phyloP scores from a whole-genome alignment of 2,113 vertebrate species.

The Aleadryas rufinucha region DNA sequence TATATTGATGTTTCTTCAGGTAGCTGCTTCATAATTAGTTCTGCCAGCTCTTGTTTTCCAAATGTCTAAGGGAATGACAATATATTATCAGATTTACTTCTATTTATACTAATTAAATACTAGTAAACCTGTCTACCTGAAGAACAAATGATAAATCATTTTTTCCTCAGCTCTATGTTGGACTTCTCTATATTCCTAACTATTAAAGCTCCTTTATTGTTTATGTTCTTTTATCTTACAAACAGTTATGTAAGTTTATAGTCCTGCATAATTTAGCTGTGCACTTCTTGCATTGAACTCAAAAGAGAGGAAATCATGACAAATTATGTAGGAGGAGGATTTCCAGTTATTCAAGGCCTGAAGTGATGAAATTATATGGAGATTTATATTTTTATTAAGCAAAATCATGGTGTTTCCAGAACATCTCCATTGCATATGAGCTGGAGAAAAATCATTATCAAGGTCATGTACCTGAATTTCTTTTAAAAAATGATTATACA shows the following conservation, averaged over 20 bases:
- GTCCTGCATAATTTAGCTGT: conserved; percentile 15
- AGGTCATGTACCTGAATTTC: neutral
- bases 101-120: neutral
- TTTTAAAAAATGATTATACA: neutral
- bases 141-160: neutral
- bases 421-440: neutral
- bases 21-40: neutral
- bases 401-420: neutral
- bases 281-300: neutral
- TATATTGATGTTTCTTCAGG: neutral
- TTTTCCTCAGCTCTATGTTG: neutral
- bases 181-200: neutral
- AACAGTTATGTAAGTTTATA: conserved; percentile 14
- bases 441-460: neutral
- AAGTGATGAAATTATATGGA: neutral
- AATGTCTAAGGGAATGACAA: neutral
- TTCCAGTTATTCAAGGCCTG: conserved; percentile 22
- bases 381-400: conserved; percentile 11
- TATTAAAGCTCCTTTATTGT: neutral
- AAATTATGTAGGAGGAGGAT: conserved; percentile 39
- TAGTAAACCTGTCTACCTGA: neutral
- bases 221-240: neutral
- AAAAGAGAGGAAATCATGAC: neutral
- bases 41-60: neutral
- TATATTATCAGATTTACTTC: neutral